Evolutionary conservation across 2,888 invertebrate genomes (phyloP), one percentile per base, ranked within the genome.

Genomic region (Tridacna gigas): DNA sequence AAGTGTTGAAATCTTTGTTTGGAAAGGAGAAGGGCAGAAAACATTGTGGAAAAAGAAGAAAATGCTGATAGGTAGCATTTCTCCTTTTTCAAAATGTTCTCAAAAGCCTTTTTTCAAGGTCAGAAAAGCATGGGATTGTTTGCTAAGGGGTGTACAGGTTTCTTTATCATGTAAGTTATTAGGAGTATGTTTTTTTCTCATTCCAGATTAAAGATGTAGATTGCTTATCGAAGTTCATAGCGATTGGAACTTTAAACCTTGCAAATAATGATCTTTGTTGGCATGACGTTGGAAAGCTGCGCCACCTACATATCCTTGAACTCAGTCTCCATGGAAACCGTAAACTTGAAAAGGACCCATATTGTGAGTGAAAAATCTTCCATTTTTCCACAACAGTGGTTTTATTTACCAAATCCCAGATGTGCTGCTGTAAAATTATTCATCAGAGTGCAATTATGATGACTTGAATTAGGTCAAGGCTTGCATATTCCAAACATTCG

Each of bases 321-420:
- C 91, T 94, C 63, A 92, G 92, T 90, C 91, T 94, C 74, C 93
- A 93, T 92, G 94, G 94, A 56, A 94, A 94, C 89, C 89, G 86
- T 20, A 88, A 91, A 67, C 89, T 94, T 67, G 94, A 94, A 77
- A 92, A 91, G 79, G 94, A 94, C 78, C 92, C 94, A 3, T 93
- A 94, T 81, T 94, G 94, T 94, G 89, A 92, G 94, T 90, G 26
- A 47, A 37, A n/a, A 37, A 37, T 37, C 37, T 7, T 37, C 7
- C 37, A 37, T 37, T 7, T 37, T 37, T 37, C 37, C 37, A 4
- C 37, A 37, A 37, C 37, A 37, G 7, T 37, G 37, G 7, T 37
- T 37, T 37, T 37, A 37, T 37, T 37, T 37, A 37, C 37, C 37
- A 37, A 37, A 37, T 37, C 37, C 37, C 37, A 37, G 37, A 11